Evolutionary conservation across 1,140 invertebrate species (phyloP).

Genomic region (Goniozus legneri): DNA sequence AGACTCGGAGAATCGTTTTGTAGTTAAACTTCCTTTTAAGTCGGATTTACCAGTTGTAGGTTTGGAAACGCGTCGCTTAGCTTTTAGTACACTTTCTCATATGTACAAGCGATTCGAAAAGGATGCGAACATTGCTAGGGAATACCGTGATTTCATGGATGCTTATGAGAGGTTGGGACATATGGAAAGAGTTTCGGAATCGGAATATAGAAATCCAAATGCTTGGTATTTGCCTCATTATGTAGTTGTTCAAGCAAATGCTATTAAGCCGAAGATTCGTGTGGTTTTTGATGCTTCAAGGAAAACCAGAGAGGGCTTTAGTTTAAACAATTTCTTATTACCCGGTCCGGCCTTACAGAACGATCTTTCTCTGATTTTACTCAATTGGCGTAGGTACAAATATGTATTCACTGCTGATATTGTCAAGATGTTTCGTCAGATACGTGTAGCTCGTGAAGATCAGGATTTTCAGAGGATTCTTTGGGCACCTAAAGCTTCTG

Average conservation of each 20-base stretch:
- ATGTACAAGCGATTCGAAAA: neutral
- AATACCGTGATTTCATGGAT: neutral
- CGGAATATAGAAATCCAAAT: neutral
- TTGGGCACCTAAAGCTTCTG: neutral
- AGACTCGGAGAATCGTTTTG: neutral
- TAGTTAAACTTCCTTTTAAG: neutral
- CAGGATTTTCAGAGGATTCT: neutral
- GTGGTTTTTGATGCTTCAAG: neutral
- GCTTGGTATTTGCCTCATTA: slow-evolving; percentile 12
- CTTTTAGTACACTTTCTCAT: neutral
- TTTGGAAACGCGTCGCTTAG: neutral
- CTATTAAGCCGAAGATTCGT: neutral
- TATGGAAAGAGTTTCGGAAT: neutral
- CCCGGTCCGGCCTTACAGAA: neutral
- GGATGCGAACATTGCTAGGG: neutral
- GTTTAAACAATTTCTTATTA: slow-evolving; percentile 1
- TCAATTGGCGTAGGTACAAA: neutral
- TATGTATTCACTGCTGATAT: slow-evolving; percentile 2
- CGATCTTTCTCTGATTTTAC: neutral
- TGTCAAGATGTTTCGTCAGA: slow-evolving; percentile 3
- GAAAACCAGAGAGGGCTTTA: neutral
- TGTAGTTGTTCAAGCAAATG: slow-evolving; percentile 5
- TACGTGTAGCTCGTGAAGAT: neutral
- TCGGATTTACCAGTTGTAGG: neutral
- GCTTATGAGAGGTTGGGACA: neutral